Base-by-base conservation (phyloP, 1,140 invertebrate species). In the Philotrypesis tridentata region DNA sequence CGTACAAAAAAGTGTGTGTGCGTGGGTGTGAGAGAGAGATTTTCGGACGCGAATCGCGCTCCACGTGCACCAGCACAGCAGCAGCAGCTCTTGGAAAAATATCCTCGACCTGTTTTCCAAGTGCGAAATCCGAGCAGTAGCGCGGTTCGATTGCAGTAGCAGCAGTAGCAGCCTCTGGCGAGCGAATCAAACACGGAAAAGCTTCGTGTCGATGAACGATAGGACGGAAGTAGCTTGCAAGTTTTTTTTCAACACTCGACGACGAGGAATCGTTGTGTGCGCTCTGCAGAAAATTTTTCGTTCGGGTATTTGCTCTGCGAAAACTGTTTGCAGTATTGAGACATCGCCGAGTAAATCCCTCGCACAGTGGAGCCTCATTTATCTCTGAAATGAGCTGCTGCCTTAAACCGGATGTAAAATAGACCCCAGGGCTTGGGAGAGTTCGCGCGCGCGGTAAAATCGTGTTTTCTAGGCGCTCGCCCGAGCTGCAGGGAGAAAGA, bases 321-420 rank as follows among this genome's bases (percentile, higher is more conserved):
- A 48, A 48, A 48, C 43, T 17, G 43, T 21, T 48, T 48, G 48
- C 48, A 55, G 0, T 55, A 55, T 55, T 6, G 21, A 55, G 21
- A n/a, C 48, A 55, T 55, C 4, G 48, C 21, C 48, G 48, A 55
- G 48, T 55, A 4, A 55, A 21, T n/a, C 6, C 48, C 21, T 9
- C 33, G 33, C 9, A n/a, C 21, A n/a, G 48, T 14, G 23, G 25
- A 14, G 14, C 68, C 31, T 37, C 33, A 31, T 71, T 71, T 71
- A 48, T 73, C 71, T 73, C 25, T 29, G 2, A 73, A 73, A 73
- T 73, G 71, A 73, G 71, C 71, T 73, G 71, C 71, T 73, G 71
- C 21, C 27, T 25, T 6, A n/a, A 73, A 48, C 40, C 37, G 29
- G 71, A 73, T 73, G 37, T 48, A 48, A 73, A 73, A 73, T 73